Conservation (phyloP, 1,140 invertebrate species). For the Macrosteles quadrilineatus region DNA sequence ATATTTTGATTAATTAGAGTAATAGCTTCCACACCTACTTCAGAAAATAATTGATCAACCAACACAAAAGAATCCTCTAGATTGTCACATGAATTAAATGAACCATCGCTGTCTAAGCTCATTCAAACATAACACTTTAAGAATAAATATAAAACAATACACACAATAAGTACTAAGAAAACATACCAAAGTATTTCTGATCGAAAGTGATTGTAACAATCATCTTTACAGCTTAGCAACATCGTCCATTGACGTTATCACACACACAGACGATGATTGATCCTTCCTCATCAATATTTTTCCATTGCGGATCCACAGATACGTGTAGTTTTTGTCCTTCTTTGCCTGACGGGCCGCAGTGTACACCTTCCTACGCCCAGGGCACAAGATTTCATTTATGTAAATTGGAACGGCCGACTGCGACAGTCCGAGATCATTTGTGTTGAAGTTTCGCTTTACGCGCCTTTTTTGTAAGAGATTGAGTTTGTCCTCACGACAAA, state of each 20-base stretch:
- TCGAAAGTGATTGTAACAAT: too few species aligned
- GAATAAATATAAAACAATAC: too few species aligned
- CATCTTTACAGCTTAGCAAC: background rate
- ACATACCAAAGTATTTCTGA: too few species aligned
- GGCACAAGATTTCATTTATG: constrained; percentile 14
- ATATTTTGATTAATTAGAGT: too few species aligned
- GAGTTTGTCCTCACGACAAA: background rate
- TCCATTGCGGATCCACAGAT: constrained; percentile 14
- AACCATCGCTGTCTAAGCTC: too few species aligned
- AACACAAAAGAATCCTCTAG: too few species aligned
- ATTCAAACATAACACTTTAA: too few species aligned
- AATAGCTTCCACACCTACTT: too few species aligned
- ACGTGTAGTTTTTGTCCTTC: background rate
- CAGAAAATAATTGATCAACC: too few species aligned
- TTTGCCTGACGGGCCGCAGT: constrained; percentile 7
- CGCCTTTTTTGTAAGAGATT: background rate
- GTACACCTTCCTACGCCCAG: constrained; percentile 1
- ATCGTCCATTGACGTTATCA: background rate
- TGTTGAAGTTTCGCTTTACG: background rate
- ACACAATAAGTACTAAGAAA: too few species aligned
- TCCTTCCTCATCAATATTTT: background rate
- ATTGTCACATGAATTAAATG: too few species aligned
- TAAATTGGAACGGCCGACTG: background rate
- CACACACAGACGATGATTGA: background rate
- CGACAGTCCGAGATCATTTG: background rate